A percentile compares a stretch with the other conserved stretches of the same genome.
Evolutionary conservation across 2,113 vertebrate species (phyloP).

Genomic region (Sander vitreus): DNA sequence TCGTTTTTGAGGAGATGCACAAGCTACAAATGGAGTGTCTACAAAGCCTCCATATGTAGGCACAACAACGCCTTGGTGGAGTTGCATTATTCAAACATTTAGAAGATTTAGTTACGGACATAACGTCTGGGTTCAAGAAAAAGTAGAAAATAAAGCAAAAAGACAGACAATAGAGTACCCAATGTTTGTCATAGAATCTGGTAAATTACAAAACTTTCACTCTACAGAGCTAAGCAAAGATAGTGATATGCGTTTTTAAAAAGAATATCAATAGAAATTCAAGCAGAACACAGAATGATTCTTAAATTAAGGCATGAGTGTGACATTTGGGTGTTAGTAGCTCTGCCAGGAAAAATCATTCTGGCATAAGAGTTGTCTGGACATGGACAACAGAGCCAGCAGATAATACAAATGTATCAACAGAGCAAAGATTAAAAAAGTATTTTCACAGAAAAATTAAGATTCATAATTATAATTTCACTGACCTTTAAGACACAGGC

Average conservation of each 20-base stretch:
- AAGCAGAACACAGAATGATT: not conserved
- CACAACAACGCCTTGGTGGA: too few relatives aligned
- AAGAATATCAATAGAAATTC: not conserved
- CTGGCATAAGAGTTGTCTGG: not conserved
- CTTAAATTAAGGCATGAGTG: constrained; percentile 1
- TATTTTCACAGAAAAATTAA: not conserved
- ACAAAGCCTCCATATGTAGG: too few relatives aligned
- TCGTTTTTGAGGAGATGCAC: too few relatives aligned
- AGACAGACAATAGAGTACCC: too few relatives aligned
- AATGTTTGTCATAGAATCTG: not conserved
- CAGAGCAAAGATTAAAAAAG: not conserved
- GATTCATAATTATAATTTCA: not conserved
- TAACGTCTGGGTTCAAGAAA: too few relatives aligned
- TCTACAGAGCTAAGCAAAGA: not conserved
- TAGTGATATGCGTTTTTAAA: not conserved
- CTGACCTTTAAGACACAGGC: not conserved
- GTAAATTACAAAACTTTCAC: not conserved
- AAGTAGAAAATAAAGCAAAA: too few relatives aligned
- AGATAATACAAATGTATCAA: not conserved
- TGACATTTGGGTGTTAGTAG: not conserved
- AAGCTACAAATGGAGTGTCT: too few relatives aligned
- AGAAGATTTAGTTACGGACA: too few relatives aligned
- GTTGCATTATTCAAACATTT: too few relatives aligned
- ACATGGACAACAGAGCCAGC: not conserved
- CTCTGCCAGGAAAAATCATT: not conserved